A percentile compares a stretch with the other conserved stretches of the same genome.
Conservation (phyloP, 2,113 vertebrate genomes). For the Okapia johnstoni region DNA sequence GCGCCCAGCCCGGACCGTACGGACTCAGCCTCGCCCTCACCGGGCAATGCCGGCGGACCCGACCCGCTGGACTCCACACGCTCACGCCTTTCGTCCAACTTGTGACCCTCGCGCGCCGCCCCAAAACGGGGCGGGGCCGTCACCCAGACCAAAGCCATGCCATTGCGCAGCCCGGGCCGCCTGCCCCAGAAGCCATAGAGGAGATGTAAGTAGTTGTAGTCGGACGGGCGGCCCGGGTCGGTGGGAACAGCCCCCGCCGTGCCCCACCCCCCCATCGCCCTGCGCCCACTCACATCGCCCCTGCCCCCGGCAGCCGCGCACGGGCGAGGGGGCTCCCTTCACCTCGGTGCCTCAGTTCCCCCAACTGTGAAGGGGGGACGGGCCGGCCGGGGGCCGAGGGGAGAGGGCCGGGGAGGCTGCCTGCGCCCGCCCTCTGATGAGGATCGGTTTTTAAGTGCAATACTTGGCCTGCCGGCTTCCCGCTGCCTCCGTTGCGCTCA, state of each 20-base stretch:
- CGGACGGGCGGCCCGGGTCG: background rate
- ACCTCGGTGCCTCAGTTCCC: slow-evolving; percentile 69
- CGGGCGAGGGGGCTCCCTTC: slow-evolving; percentile 26
- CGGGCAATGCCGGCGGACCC: slow-evolving; percentile 82
- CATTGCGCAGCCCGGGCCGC: slow-evolving; percentile 31
- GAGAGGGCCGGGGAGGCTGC: background rate
- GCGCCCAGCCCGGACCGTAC: slow-evolving; percentile 86
- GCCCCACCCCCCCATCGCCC: background rate
- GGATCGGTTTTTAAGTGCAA: slow-evolving; percentile 56
- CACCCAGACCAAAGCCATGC: slow-evolving; percentile 71
- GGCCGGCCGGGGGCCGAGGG: background rate
- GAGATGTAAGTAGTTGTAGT: slow-evolving; percentile 52
- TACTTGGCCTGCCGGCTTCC: slow-evolving; percentile 56
- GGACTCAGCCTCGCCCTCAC: slow-evolving; percentile 81
- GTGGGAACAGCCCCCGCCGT: background rate
- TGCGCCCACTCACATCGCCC: slow-evolving; percentile 41
- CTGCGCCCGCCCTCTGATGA: background rate
- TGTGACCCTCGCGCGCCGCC: slow-evolving; percentile 86
- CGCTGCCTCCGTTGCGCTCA: slow-evolving; percentile 39
- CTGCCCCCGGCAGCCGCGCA: background rate
- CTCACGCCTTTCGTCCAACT: slow-evolving; percentile 95
- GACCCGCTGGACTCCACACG: slow-evolving; percentile 89
- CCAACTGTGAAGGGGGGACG: background rate
- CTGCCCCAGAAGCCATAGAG: slow-evolving; percentile 67
- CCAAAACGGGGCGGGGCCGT: background rate